phyloP scores from a whole-genome alignment of 2,797 vertebrate species.

The Pseudopleuronectes americanus region DNA sequence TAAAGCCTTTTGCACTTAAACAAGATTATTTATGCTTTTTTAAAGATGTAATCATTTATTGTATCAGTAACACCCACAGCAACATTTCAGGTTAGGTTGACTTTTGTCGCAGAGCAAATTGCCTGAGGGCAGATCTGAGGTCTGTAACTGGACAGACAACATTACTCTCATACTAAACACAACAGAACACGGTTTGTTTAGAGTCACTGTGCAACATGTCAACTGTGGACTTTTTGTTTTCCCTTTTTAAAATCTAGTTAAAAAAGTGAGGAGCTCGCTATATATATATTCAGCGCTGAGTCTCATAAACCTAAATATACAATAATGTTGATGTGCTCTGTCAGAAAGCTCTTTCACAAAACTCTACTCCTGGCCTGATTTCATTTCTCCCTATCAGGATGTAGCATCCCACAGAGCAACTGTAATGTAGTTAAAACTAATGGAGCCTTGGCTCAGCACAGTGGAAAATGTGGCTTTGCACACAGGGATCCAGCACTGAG shows the following conservation, averaged over 20 bases:
- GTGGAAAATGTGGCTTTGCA: slow-evolving; percentile 80
- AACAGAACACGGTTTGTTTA: no score
- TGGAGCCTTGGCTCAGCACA: slow-evolving; percentile 65
- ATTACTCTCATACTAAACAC: background rate
- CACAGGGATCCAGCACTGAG: slow-evolving; percentile 51
- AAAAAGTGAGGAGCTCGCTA: slow-evolving; percentile 1
- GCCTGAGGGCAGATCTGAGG: slow-evolving; percentile 6
- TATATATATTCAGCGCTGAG: background rate
- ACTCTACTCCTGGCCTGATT: slow-evolving; percentile 21
- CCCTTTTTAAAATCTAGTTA: slow-evolving; percentile 4
- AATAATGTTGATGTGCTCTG: background rate
- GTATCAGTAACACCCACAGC: background rate
- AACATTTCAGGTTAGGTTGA: background rate
- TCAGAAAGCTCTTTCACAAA: slow-evolving; percentile 10
- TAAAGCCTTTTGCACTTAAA: background rate
- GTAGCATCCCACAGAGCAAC: slow-evolving; percentile 38
- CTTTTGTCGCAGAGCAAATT: slow-evolving; percentile 17
- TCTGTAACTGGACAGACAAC: slow-evolving; percentile 16
- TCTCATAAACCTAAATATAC: slow-evolving; percentile 6
- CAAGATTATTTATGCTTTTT: background rate
- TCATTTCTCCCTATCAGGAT: slow-evolving; percentile 49
- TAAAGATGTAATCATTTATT: background rate
- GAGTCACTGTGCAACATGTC: slow-evolving; percentile 16
- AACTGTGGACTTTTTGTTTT: slow-evolving; percentile 20
- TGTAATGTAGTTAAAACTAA: slow-evolving; percentile 59